A percentile compares a stretch with the other conserved stretches of the same genome.
These are phyloP conservation scores for Leptinotarsa tumamoca DNA, from an alignment of 2,888 invertebrate species.

Conservation along the genomic window DNA sequence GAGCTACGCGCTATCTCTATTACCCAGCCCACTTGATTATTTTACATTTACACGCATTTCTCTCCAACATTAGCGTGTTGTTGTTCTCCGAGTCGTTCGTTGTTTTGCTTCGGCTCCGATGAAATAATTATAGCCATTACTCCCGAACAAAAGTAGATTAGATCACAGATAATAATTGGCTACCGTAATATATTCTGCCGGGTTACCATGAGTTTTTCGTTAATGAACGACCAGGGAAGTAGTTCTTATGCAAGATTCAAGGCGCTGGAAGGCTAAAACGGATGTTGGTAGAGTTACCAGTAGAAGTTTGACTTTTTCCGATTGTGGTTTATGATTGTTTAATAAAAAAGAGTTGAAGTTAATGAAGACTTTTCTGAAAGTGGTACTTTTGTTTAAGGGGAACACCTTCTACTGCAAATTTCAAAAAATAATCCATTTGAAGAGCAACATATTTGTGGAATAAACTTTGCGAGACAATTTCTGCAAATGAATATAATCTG, in stretches of 20 bases:
- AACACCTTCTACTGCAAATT: no score
- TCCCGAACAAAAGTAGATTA: conserved; percentile 58
- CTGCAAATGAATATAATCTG: no score
- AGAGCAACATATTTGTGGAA: no score
- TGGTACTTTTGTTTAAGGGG: no score
- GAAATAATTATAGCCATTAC: conserved; percentile 60
- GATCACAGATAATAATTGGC: conserved; percentile 58
- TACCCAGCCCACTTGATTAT: conserved; percentile 64
- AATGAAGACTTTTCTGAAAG: no score
- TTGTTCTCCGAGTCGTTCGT: conserved; percentile 44
- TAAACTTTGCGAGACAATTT: no score
- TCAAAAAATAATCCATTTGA: no score
- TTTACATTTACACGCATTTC: conserved; percentile 66
- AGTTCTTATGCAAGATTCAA: conserved; percentile 24
- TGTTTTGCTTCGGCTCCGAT: conserved; percentile 51
- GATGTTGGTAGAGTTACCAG: no score
- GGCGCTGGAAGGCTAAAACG: neutral
- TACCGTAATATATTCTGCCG: conserved; percentile 55
- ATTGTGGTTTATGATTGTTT: no score
- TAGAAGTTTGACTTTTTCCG: no score
- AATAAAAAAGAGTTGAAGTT: no score
- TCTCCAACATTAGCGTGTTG: conserved; percentile 47
- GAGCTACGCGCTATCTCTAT: conserved; percentile 65
- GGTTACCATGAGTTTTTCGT: conserved; percentile 52
- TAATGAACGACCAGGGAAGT: conserved; percentile 49